Base-by-base conservation (phyloP, 1,140 invertebrate genomes). In the Neodiprion virginianus region DNA sequence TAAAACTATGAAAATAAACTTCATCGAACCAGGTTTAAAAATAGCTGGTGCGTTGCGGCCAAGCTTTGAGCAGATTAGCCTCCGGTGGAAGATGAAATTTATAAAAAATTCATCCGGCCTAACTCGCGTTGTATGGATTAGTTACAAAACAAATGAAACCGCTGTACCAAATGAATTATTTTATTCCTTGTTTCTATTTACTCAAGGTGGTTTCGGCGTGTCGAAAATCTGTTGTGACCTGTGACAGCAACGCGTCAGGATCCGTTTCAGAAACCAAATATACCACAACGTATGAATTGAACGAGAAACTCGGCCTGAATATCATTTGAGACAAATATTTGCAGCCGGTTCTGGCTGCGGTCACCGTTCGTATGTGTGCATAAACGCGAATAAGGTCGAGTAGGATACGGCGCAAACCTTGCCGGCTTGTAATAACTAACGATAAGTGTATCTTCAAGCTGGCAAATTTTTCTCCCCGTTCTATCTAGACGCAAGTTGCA, bases 261-360 rank as follows among this genome's bases (percentile, higher is more conserved):
- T 61, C 53, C n/a, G 53, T 61, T 61, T 61, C 53, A 14, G 53
- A 61, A 61, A 61, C 53, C n/a, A 8, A 61, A 61, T 5, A 40
- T 61, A 61, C 53, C 53, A 2, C n/a, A 61, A 8, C 11, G 8
- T 8, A 61, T 12, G 11, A 17, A 61, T 61, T 61, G 8, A 17
- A 61, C 53, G 53, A 61, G 11, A 61, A 61, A 61, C 53, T 61
- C 53, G 53, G 53, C 53, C 53, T 61, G 11, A 61, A 61, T 61
- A 12, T 17, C 53, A 61, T 61, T 61, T 61, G 53, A 61, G 53
- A 61, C 53, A 61, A 61, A 61, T 61, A 61, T 61, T 61, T 61
- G 53, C n/a, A 61, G 8, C 50, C 11, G 53, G 53, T 61, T 61
- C 53, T 61, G 53, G 53, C 28, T 40, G 5, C 11, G 11, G 53